Evolutionary conservation across 2,113 vertebrate species (phyloP).

Genomic region (Aptenodytes patagonicus): DNA sequence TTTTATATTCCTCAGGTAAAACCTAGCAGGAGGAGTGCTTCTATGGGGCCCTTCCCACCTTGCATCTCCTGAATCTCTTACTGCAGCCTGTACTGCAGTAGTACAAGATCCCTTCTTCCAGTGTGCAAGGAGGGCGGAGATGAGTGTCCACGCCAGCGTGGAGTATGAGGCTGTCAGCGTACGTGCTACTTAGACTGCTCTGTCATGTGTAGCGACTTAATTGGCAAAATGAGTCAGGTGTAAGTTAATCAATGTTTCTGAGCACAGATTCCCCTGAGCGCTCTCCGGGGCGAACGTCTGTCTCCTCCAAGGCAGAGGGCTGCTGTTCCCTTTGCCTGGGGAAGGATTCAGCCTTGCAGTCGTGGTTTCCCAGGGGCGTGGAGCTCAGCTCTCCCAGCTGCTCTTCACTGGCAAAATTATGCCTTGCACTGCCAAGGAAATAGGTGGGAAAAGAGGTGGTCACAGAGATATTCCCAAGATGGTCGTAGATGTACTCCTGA

Average conservation of each 20-base stretch:
- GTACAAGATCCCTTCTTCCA: neutral
- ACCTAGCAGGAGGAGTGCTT: neutral
- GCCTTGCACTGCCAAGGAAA: neutral
- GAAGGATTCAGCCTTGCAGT: neutral
- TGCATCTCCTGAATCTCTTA: neutral
- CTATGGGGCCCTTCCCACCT: neutral
- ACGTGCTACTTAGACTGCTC: neutral
- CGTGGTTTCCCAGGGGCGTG: neutral
- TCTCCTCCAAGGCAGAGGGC: neutral
- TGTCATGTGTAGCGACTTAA: neutral
- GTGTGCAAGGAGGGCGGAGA: neutral
- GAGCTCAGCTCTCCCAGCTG: neutral
- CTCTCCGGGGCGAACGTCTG: neutral
- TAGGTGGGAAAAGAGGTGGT: neutral
- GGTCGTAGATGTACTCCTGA: neutral
- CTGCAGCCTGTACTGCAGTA: neutral
- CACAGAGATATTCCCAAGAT: neutral
- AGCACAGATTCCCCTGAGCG: neutral
- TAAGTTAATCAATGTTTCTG: neutral
- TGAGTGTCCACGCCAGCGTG: rapidly evolving
- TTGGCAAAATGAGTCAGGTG: neutral
- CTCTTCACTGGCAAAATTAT: neutral
- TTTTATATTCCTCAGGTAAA: neutral
- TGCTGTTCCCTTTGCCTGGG: neutral
- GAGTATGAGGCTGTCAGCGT: neutral